Base-by-base conservation (phyloP, 37 sponge, comb jelly and placozoan species). In the Ephydatia muelleri region DNA sequence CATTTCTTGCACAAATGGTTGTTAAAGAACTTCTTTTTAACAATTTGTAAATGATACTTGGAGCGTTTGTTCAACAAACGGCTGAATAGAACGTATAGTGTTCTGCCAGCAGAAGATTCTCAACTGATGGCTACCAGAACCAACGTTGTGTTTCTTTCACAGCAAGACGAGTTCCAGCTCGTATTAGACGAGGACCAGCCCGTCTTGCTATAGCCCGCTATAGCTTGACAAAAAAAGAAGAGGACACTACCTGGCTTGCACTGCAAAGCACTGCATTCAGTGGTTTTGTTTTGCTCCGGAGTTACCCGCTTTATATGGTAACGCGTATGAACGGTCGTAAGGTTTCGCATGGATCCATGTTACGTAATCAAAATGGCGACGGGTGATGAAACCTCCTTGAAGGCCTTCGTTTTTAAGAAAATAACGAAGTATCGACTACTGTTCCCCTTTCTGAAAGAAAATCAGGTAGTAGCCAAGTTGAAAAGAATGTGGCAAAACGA, bases 131-230 rank as follows among this genome's bases (percentile, higher is more conserved):
- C 57, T 57, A 57, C 57, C 57, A 57, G 57, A 57, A 57, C 57
- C 57, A 57, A 57, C 57, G 57, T 57, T 57, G 57, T 57, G 57
- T 57, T 57, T 57, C 57, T 57, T n/a, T 57, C 57, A 38, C 25
- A 27, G 39, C 76, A 72, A 84, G 88, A 87, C 93, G 90, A 89
- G 93, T 78, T 86, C 90, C 93, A 89, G 90, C 89, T 93, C 90
- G 90, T 93, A 40, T 40, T 26, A 77, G 93, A 88, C 93, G 83
- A 92, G 92, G 75, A 82, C 92, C 92, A 70, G 92, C 92, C 90
- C 87, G 92, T 92, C 92, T 91, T 83, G 91, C 91, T 83, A 92
- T 84, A 90, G 90, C 90, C 90, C 75, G 90, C 90, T 90, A 90
- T 90, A 90, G 90, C 90, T 75, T 31, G 23, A 66, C 67, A 75